phyloP scores from a whole-genome alignment of 2,797 vertebrate genomes.

The Salarias fasciatus region DNA sequence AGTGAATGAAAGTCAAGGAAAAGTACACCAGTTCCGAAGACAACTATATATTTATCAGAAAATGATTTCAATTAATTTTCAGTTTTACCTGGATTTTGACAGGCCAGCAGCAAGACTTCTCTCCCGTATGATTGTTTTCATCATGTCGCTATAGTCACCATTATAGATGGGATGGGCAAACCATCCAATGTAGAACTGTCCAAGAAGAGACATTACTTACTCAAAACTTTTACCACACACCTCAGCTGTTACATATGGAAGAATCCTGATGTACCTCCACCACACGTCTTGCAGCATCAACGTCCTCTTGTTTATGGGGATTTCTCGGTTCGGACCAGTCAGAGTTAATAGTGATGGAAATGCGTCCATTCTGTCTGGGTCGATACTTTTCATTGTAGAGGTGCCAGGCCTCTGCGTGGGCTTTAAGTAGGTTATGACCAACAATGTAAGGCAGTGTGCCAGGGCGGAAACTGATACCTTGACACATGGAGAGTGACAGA shows the following conservation, averaged over 20 bases:
- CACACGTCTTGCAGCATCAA: slow-evolving; percentile 85
- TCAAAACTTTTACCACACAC: background rate
- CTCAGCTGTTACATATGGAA: background rate
- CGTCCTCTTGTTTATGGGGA: slow-evolving; percentile 90
- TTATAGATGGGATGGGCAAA: slow-evolving; percentile 96
- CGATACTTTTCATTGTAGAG: slow-evolving; percentile 91
- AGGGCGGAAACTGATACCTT: slow-evolving; percentile 86
- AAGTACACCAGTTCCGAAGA: too few relatives aligned
- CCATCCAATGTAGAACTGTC: slow-evolving; percentile 94
- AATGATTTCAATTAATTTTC: background rate
- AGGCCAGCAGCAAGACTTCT: slow-evolving; percentile 89
- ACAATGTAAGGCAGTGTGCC: slow-evolving; percentile 89
- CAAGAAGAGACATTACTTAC: slow-evolving; percentile 1
- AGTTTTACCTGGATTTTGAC: slow-evolving; percentile 83
- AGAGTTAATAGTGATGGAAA: slow-evolving; percentile 93
- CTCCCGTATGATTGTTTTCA: slow-evolving; percentile 91
- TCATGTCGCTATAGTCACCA: slow-evolving; percentile 91
- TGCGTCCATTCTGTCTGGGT: slow-evolving; percentile 84
- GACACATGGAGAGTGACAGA: too few relatives aligned
- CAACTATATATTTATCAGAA: too few relatives aligned
- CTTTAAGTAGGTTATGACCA: slow-evolving; percentile 92
- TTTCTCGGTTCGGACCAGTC: slow-evolving; percentile 96
- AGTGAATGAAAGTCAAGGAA: too few relatives aligned
- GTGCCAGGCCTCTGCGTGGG: slow-evolving; percentile 95
- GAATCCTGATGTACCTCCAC: slow-evolving; percentile 80